Evolutionary conservation across 2,888 invertebrate genomes (phyloP).

Genomic region (Pristionchus maxplancki): DNA sequence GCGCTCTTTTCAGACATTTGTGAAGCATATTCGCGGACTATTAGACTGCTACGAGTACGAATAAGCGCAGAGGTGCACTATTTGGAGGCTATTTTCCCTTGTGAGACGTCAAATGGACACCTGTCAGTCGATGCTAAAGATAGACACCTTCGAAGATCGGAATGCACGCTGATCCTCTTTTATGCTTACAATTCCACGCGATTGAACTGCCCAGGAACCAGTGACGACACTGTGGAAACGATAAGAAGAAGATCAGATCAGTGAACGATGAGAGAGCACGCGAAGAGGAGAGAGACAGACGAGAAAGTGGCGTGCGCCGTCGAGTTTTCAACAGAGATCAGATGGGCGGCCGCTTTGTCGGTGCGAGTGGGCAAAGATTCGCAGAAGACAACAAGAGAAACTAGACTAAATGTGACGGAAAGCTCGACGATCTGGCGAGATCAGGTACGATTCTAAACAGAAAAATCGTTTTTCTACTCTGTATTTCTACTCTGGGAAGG

Average conservation of each 20-base stretch:
- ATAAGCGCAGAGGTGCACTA: too few species aligned
- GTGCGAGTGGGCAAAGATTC: background rate
- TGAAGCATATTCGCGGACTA: too few species aligned
- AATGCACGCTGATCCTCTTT: background rate
- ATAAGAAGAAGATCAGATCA: background rate
- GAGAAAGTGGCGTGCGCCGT: background rate
- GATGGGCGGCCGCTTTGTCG: background rate
- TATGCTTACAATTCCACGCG: background rate
- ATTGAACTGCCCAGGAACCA: background rate
- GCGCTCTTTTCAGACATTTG: too few species aligned
- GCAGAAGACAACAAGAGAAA: background rate
- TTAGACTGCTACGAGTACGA: too few species aligned
- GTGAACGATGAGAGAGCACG: background rate
- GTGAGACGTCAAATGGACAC: background rate
- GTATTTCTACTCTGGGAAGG: too few species aligned
- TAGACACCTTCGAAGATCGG: background rate
- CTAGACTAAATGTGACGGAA: background rate
- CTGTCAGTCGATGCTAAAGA: background rate
- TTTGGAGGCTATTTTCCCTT: too few species aligned
- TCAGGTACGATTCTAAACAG: too few species aligned
- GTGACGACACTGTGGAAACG: background rate
- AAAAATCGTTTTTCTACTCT: too few species aligned
- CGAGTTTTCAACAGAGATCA: slow-evolving; percentile 24
- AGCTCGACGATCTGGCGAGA: background rate
- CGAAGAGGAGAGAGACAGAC: background rate